Conservation (phyloP, 2,888 invertebrate genomes). For the Drosophila mettleri region DNA sequence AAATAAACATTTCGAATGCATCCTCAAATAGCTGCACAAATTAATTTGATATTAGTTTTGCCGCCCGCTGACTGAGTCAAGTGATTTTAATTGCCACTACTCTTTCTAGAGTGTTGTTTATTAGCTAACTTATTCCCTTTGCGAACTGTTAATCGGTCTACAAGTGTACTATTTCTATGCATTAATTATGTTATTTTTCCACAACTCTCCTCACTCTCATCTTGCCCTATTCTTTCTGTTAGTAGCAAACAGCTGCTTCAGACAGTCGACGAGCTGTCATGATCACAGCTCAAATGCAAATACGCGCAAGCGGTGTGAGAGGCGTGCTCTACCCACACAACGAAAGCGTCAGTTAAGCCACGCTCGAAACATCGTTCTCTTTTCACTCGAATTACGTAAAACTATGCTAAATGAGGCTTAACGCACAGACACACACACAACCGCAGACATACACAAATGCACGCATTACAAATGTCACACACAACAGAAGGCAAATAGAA, state of each 20-base stretch:
- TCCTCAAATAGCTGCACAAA: constrained; percentile 67
- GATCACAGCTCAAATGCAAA: constrained; percentile 46
- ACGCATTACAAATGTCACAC: constrained; percentile 25
- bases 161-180: no score
- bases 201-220: constrained; percentile 12
- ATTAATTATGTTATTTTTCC: not conserved
- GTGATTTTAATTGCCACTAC: constrained; percentile 62
- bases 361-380: constrained; percentile 41
- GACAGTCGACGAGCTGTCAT: constrained; percentile 24
- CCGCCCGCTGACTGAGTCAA: constrained; percentile 46
- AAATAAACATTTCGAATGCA: constrained; percentile 70
- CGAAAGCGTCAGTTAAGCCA: constrained; percentile 47
- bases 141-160: not conserved
- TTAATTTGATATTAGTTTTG: constrained; percentile 67
- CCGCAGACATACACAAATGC: not conserved
- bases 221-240: constrained; percentile 23
- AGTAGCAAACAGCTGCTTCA: constrained; percentile 68
- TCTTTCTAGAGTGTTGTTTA: constrained; percentile 9
- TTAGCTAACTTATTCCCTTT: constrained; percentile 23
- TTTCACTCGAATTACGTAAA: constrained; percentile 64
- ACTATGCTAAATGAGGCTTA: constrained; percentile 78
- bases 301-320: constrained; percentile 13
- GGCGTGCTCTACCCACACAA: constrained; percentile 19
- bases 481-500: constrained; percentile 42
- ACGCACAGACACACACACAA: constrained; percentile 27